A percentile compares a stretch with the other conserved stretches of the same genome.
Conservation (phyloP, 2,797 vertebrate species). For the Gambusia yucatana region DNA sequence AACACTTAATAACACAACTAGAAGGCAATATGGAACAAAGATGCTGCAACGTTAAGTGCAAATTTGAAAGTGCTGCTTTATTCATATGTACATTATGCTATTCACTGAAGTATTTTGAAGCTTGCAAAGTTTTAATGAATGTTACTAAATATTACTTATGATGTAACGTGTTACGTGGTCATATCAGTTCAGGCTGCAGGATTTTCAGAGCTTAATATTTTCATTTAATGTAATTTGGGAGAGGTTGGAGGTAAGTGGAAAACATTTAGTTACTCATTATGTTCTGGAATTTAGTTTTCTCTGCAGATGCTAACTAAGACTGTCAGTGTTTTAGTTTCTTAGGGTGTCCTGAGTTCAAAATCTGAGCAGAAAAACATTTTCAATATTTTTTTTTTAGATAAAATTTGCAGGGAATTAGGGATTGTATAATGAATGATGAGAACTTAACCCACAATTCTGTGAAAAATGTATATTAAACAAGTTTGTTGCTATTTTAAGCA, state of each 20-base stretch:
- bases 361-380: background rate
- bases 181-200: slow-evolving; percentile 1
- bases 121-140: slow-evolving; percentile 14
- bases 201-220: background rate
- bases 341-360: background rate
- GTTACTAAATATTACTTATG: slow-evolving; percentile 12
- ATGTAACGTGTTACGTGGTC: background rate
- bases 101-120: slow-evolving; percentile 13
- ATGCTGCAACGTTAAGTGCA: slow-evolving; percentile 2
- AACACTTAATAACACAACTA: background rate
- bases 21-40: background rate
- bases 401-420: background rate
- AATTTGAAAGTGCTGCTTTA: slow-evolving; percentile 1
- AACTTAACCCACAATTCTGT: background rate
- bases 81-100: slow-evolving; percentile 10
- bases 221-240: background rate
- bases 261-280: background rate
- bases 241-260: background rate
- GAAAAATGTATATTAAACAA: background rate
- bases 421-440: background rate
- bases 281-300: background rate
- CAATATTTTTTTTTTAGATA: background rate
- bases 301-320: background rate
- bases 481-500: background rate
- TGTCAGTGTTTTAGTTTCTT: background rate